phyloP scores from a whole-genome alignment of 2,113 vertebrate genomes.

The Oncorhynchus kisutch region DNA sequence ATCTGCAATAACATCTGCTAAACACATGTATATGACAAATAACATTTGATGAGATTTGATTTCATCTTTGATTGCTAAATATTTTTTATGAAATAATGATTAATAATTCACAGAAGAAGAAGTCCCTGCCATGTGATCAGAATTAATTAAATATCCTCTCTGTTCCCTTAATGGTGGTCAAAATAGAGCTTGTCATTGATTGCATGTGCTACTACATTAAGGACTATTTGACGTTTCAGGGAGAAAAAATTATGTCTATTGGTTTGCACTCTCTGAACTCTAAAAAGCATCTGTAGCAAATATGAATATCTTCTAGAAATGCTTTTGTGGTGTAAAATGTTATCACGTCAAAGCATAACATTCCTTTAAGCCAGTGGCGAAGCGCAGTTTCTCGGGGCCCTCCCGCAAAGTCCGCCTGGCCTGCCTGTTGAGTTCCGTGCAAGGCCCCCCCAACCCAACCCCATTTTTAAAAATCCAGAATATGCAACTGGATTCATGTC shows the following conservation, averaged over 20 bases:
- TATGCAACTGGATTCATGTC: too few species aligned
- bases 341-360: slow-evolving; percentile 63
- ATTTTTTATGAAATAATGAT: background rate
- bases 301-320: slow-evolving; percentile 42
- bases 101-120: background rate
- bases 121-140: background rate
- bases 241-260: slow-evolving; percentile 6
- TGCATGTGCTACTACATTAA: slow-evolving; percentile 10
- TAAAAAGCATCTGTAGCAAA: slow-evolving; percentile 23
- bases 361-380: slow-evolving; percentile 29
- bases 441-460: too few species aligned
- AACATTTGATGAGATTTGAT: too few species aligned
- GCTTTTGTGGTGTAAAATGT: slow-evolving; percentile 36
- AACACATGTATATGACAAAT: too few species aligned
- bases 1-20: too few species aligned
- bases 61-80: slow-evolving; percentile 38
- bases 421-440: too few species aligned
- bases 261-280: slow-evolving; percentile 20
- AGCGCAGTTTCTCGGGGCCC: too few species aligned
- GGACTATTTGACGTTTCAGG: slow-evolving; percentile 8
- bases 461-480: too few species aligned
- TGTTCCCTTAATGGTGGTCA: slow-evolving; percentile 9
- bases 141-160: background rate
- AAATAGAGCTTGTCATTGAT: slow-evolving; percentile 28
- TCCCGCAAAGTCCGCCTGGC: too few species aligned